Percentiles rank a stretch among this genome's conserved stretches.
Evolutionary conservation across 1,140 invertebrate genomes (phyloP).

Genomic region (Stegodyphus dumicola): DNA sequence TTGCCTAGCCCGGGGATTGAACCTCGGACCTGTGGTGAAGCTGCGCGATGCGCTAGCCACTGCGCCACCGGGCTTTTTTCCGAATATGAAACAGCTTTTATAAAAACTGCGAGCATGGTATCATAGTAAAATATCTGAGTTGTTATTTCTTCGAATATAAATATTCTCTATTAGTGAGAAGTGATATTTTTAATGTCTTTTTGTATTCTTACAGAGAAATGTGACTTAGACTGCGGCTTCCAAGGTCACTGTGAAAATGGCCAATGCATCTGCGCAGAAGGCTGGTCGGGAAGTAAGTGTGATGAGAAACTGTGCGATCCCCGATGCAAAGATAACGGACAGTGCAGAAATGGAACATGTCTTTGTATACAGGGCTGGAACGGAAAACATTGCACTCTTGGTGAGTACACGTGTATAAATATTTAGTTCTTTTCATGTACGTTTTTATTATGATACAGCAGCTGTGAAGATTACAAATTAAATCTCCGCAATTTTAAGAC

Average conservation of each 20-base stretch:
- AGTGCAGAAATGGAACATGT: slow-evolving; percentile 97
- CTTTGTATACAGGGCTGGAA: slow-evolving; percentile 97
- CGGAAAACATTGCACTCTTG: slow-evolving; percentile 63
- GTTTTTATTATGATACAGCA: too few species aligned
- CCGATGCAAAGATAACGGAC: slow-evolving; percentile 94
- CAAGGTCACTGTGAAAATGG: slow-evolving; percentile 91
- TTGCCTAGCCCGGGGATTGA: too few species aligned
- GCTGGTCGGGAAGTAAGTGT: slow-evolving; percentile 91
- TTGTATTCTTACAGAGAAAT: slow-evolving; percentile 76
- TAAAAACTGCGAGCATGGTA: too few species aligned
- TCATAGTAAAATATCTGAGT: too few species aligned
- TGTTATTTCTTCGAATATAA: too few species aligned
- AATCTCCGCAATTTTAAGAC: too few species aligned
- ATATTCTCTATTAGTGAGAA: too few species aligned
- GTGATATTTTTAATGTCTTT: background rate
- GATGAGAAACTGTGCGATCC: slow-evolving; percentile 83
- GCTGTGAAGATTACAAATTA: too few species aligned
- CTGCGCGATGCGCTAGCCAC: too few species aligned
- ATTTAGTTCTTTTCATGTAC: background rate
- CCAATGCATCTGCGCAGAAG: slow-evolving; percentile 86
- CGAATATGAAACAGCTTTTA: too few species aligned
- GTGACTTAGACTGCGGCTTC: slow-evolving; percentile 88
- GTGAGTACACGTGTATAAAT: background rate
- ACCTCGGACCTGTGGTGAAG: too few species aligned
- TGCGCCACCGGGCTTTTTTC: too few species aligned